These are phyloP conservation scores for Megamerina dolium DNA, from an alignment of 2,888 invertebrate species.

Conservation along the genomic window DNA sequence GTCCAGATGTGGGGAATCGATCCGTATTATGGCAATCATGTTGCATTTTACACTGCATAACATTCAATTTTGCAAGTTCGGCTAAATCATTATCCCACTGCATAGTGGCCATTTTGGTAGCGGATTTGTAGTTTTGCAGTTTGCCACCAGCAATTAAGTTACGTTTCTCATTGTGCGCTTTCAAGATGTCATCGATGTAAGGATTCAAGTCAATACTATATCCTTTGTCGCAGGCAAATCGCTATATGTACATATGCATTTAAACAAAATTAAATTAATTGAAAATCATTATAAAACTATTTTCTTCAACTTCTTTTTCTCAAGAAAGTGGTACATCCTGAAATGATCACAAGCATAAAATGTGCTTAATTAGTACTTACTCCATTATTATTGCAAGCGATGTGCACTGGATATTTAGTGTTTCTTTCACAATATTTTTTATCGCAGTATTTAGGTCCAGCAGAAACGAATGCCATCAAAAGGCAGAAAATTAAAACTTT, in stretches of 20 bases:
- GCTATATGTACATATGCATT: too few species aligned
- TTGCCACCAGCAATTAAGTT: slow-evolving; percentile 20
- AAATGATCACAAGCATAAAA: too few species aligned
- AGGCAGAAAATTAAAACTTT: too few species aligned
- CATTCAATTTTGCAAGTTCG: slow-evolving; percentile 31
- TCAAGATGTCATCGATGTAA: neutral
- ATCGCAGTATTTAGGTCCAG: too few species aligned
- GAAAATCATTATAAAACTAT: too few species aligned
- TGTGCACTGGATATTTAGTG: too few species aligned
- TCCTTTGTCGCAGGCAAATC: slow-evolving; percentile 2
- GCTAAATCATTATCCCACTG: slow-evolving; percentile 36
- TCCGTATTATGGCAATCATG: slow-evolving; percentile 37
- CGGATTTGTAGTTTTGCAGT: slow-evolving; percentile 19
- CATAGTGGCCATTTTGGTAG: slow-evolving; percentile 38
- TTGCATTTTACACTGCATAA: slow-evolving; percentile 25
- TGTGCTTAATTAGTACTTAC: too few species aligned
- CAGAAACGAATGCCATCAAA: too few species aligned
- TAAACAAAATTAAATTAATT: too few species aligned
- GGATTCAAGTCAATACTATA: neutral
- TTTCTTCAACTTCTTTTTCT: too few species aligned
- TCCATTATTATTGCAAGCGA: slow-evolving; percentile 6
- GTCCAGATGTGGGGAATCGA: slow-evolving; percentile 29
- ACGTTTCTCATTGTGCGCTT: slow-evolving; percentile 12
- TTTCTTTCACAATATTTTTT: too few species aligned
- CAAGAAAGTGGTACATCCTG: too few species aligned